Evolutionary conservation across 2,888 invertebrate species (phyloP).

Genomic region (Chelonus formosanus): DNA sequence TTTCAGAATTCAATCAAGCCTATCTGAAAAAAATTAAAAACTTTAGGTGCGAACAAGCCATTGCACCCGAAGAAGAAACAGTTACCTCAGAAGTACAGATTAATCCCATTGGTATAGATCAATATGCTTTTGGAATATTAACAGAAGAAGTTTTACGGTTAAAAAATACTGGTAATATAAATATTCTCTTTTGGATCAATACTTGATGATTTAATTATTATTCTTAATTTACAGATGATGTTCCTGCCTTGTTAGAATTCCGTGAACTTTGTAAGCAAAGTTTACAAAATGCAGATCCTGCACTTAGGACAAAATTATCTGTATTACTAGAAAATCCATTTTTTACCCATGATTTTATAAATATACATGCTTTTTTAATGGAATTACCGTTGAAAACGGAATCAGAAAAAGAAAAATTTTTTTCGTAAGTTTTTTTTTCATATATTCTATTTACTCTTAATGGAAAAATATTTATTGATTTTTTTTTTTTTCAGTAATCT

Average conservation of each 20-base stretch:
- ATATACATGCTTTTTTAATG: slow-evolving; percentile 82
- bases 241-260: slow-evolving; percentile 76
- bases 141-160: slow-evolving; percentile 77
- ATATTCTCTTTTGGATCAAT: background rate
- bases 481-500: slow-evolving; percentile 67
- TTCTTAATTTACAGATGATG: slow-evolving; percentile 68
- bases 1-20: slow-evolving; percentile 72
- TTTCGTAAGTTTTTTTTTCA: slow-evolving; percentile 67
- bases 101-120: slow-evolving; percentile 73
- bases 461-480: no score
- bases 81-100: slow-evolving; percentile 61
- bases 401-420: slow-evolving; percentile 81
- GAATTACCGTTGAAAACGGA: slow-evolving; percentile 83
- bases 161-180: slow-evolving; percentile 61
- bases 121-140: slow-evolving; percentile 79
- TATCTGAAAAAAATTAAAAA: slow-evolving; percentile 75
- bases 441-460: no score
- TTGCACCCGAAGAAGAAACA: slow-evolving; percentile 76
- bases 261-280: slow-evolving; percentile 75
- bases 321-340: slow-evolving; percentile 77
- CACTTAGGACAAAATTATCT: slow-evolving; percentile 74
- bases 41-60: slow-evolving; percentile 76
- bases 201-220: slow-evolving; percentile 2
- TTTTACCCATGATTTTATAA: slow-evolving; percentile 86
- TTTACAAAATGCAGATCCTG: slow-evolving; percentile 74